phyloP scores from a whole-genome alignment of 2,888 invertebrate species.

The Panzeria rudis region DNA sequence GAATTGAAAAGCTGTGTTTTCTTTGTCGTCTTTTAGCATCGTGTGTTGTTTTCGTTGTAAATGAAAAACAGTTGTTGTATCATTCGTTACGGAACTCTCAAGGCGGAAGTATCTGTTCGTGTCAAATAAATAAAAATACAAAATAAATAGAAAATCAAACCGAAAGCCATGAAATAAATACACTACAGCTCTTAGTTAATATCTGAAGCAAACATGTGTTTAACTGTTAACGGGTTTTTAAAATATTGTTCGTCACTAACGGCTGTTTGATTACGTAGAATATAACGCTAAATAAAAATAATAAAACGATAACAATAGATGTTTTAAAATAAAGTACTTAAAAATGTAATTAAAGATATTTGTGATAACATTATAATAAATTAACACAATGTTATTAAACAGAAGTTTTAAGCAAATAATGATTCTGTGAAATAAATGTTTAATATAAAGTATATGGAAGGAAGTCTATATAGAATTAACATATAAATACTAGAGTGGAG shows the following conservation, averaged over 20 bases:
- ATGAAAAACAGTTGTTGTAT: slow-evolving; percentile 80
- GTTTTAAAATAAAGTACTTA: not conserved
- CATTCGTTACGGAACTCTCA: slow-evolving; percentile 82
- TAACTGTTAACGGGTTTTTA: slow-evolving; percentile 51
- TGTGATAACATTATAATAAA: too few relatives aligned
- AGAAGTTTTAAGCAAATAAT: too few relatives aligned
- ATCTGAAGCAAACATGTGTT: slow-evolving; percentile 47
- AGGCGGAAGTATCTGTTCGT: slow-evolving; percentile 78
- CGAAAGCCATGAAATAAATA: slow-evolving; percentile 5
- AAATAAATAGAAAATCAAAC: slow-evolving; percentile 26
- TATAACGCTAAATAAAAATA: not conserved
- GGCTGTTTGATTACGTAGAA: slow-evolving; percentile 6
- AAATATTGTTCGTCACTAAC: not conserved
- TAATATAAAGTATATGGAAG: too few relatives aligned
- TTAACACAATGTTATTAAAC: too few relatives aligned
- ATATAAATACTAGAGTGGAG: too few relatives aligned
- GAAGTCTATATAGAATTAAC: too few relatives aligned
- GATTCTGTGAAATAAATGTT: too few relatives aligned
- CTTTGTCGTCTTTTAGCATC: slow-evolving; percentile 66
- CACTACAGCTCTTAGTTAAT: not conserved
- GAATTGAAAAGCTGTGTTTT: slow-evolving; percentile 45
- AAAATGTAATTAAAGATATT: not conserved
- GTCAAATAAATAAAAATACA: slow-evolving; percentile 53
- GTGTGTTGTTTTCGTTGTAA: slow-evolving; percentile 80
- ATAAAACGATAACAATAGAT: not conserved